These are phyloP conservation scores for Stenoptilia bipunctidactyla DNA, from an alignment of 2,888 invertebrate species.

Conservation along the genomic window DNA sequence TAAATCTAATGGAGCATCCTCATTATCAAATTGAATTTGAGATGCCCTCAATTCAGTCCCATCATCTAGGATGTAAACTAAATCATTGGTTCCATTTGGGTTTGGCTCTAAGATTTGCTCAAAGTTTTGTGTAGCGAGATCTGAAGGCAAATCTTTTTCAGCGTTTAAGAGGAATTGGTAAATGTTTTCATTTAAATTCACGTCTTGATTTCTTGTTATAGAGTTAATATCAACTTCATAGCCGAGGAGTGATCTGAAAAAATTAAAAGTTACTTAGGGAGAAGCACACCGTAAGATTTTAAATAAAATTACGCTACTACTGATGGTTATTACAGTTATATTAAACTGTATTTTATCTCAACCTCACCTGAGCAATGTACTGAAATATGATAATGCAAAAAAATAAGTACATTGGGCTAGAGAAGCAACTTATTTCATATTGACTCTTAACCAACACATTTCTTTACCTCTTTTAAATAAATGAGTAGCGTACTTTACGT, in stretches of 20 bases:
- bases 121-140: slow-evolving; percentile 21
- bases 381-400: too few species aligned
- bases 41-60: slow-evolving; percentile 60
- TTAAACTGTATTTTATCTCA: too few species aligned
- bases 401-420: too few species aligned
- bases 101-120: slow-evolving; percentile 27
- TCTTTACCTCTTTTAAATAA: too few species aligned
- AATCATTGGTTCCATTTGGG: slow-evolving; percentile 25
- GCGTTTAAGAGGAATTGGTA: slow-evolving; percentile 48
- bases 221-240: slow-evolving; percentile 53
- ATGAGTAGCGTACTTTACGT: too few species aligned
- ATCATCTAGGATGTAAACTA: slow-evolving; percentile 51
- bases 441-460: too few species aligned
- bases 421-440: too few species aligned
- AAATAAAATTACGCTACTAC: too few species aligned
- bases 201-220: slow-evolving; percentile 47
- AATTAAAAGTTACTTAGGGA: too few species aligned
- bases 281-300: too few species aligned
- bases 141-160: slow-evolving; percentile 27
- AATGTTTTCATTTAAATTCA: slow-evolving; percentile 46
- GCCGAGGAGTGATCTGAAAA: slow-evolving; percentile 40
- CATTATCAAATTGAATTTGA: slow-evolving; percentile 62
- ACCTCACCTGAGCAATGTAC: too few species aligned
- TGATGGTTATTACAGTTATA: too few species aligned
- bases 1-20: slow-evolving; percentile 45